phyloP scores from a whole-genome alignment of 2,888 invertebrate genomes.

The Ganaspis brasiliensis region DNA sequence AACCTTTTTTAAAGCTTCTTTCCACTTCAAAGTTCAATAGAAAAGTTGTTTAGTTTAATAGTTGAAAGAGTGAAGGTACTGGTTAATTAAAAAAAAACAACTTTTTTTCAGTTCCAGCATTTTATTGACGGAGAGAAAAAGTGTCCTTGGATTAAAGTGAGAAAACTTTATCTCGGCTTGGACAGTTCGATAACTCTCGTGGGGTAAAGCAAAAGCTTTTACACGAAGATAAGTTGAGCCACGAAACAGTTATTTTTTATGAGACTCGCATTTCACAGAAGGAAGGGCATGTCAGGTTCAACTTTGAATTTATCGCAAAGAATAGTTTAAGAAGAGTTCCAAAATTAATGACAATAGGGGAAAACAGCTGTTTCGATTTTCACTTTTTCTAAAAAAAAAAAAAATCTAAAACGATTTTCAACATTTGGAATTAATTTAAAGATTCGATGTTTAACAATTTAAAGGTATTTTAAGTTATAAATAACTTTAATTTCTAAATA shows the following conservation, averaged over 20 bases:
- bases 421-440: no score
- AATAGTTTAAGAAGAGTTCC: not conserved
- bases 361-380: not conserved
- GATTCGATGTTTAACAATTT: no score
- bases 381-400: not conserved
- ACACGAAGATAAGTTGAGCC: slow-evolving; percentile 29
- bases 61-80: not conserved
- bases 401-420: no score
- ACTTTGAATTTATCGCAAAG: slow-evolving; percentile 4
- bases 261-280: slow-evolving; percentile 20
- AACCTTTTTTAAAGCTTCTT: no score
- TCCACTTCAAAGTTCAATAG: no score
- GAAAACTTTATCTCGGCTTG: slow-evolving; percentile 22
- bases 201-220: slow-evolving; percentile 36
- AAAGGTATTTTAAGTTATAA: no score
- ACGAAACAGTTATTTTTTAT: slow-evolving; percentile 40
- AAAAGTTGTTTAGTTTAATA: not conserved
- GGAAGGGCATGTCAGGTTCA: slow-evolving; percentile 9
- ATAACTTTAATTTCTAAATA: no score
- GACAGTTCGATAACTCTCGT: slow-evolving; percentile 38
- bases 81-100: slow-evolving; percentile 22
- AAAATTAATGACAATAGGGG: not conserved
- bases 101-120: not conserved
- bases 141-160: slow-evolving; percentile 36
- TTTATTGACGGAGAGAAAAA: slow-evolving; percentile 15